phyloP scores from a whole-genome alignment of 2,113 vertebrate genomes.

The Ammodytes marinus region DNA sequence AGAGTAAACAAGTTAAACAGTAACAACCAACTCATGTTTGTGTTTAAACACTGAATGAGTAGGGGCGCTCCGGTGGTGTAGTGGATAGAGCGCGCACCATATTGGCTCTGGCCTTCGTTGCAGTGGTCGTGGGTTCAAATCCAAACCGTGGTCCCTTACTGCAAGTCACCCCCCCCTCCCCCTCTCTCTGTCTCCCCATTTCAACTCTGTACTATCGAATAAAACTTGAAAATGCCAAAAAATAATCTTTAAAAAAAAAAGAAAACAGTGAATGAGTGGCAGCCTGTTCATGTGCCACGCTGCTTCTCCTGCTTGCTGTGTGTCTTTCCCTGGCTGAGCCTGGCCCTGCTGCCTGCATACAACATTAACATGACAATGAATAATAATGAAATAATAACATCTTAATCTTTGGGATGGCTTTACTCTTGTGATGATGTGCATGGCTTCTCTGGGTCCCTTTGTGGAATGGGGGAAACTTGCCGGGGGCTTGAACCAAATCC shows the following conservation, averaged over 20 bases:
- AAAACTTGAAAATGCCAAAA: no score
- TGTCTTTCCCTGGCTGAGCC: constrained; percentile 75
- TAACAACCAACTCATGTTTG: constrained; percentile 8
- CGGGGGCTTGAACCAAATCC: constrained; percentile 65
- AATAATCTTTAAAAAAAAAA: no score
- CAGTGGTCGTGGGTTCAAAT: no score
- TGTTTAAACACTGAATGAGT: background rate
- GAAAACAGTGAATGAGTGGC: background rate
- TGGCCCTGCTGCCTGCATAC: constrained; percentile 57
- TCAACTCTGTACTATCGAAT: no score
- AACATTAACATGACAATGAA: constrained; percentile 6
- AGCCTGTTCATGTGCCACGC: constrained; percentile 1
- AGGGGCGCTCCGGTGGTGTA: no score
- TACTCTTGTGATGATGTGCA: background rate
- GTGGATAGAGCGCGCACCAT: no score
- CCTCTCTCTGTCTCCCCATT: no score
- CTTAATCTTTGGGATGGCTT: background rate
- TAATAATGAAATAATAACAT: background rate
- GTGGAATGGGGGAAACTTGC: background rate
- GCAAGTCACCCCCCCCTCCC: no score
- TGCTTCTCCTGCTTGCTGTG: constrained; percentile 43
- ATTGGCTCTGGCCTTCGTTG: no score
- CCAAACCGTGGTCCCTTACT: no score
- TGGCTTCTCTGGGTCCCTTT: background rate
- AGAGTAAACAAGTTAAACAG: constrained; percentile 9